Evolutionary conservation across 2,888 invertebrate genomes (phyloP), one percentile per base, ranked within the genome.

Genomic region (Drosophila affinis): DNA sequence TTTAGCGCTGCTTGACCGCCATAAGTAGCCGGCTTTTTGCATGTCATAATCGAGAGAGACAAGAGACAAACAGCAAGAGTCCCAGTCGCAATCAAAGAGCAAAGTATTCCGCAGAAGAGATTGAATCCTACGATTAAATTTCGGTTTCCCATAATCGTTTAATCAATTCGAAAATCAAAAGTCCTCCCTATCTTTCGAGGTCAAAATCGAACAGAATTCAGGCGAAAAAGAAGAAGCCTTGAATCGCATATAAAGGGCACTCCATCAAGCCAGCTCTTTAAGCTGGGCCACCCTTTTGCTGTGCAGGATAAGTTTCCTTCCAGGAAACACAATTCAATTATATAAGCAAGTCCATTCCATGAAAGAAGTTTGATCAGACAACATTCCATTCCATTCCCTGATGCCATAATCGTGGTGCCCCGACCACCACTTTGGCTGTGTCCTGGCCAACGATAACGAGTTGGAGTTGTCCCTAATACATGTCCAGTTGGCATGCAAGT

Each of bases 391-490:
- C 58, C 70, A 56, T 45, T 34, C 58, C 9, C 27, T 39, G 34
- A 67, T 49, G 58, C 49, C 58, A 70, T 71, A 67, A 67, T 70
- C 58, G 70, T 49, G 44, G 44, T 29, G 24, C 52, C 48, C 39
- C 69, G 24, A 51, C 49, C 45, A 14, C 45, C 65, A 51, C 65
- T 63, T 51, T 32, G 49, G 44, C 39, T 18, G 49, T 24, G 70
- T 44, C 44, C 49, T 51, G 57, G 56, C 58, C 44, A 44, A 34
- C 47, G 67, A 71, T 71, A 71, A 71, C 65, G 65, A 72, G 54
- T 71, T 69, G 45, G 67, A 77, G 75, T 75, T 88, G 78, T n/a
- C 78, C 57, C 86, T 86, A 83, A 83, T 80, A 83, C 78, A 83
- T 74, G 82, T 83, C 87, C 82, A 86, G 76, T 68, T 86, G 75